Base-by-base conservation (phyloP, 2,797 vertebrate species). In the Leuciscus waleckii region DNA sequence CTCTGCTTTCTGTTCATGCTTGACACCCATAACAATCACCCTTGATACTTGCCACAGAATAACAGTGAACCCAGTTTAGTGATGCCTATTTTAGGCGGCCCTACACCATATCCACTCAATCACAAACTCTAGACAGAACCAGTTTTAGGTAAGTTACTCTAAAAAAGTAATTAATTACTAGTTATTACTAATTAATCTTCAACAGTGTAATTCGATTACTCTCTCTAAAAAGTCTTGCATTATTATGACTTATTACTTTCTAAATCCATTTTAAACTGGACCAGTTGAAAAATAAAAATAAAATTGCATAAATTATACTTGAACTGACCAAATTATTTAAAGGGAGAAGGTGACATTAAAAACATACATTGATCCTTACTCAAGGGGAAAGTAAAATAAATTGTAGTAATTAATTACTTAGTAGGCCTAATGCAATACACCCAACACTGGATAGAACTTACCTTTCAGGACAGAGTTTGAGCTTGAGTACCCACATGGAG, bases 401-500 rank as follows among this genome's bases (percentile, higher is more conserved):
- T 61, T 61, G 13, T 26, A 26, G n/a, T 26, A 61, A 61, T 26
- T 61, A 26, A 26, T 61, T 61, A 26, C 10, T 61, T 26, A 13
- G 4, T 46, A 35, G 35, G 35, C 35, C 35, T 54, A 26, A 61
- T 14, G n/a, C n/a, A 61, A 7, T 56, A 61, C n/a, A 26, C 4
- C n/a, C 11, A 61, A 26, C 58, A 61, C 21, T 71, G 5, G 8
- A 67, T 39, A 32, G 32, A 39, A 63, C 83, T 73, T 73, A 85
- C 83, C 83, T 85, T 85, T 41, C 23, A 80, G 10, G 17, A 29
- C 23, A 37, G 14, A 79, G 41, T 39, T 41, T 70, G 26, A 41
- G 29, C 83, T 85, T 79, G 54, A 32, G 10, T 63, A 58, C 39
- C 77, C 56, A 79, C 83, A 85, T 80, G 54, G 77, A 85, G 77